Conservation (phyloP, 2,888 invertebrate genomes). For the Drosophila colorata region DNA sequence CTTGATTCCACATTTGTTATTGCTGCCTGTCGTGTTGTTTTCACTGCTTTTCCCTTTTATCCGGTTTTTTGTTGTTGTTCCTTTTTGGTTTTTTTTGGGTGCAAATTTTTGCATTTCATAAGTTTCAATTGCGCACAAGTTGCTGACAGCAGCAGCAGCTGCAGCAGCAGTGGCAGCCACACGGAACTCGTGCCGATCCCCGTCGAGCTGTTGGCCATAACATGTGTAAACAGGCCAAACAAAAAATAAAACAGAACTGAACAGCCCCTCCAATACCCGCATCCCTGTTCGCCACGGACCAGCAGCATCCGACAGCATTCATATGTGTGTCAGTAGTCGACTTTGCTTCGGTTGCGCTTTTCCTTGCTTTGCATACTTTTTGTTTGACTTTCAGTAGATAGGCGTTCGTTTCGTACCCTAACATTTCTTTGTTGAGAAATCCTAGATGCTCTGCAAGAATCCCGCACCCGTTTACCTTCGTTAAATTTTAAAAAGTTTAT, state of each 20-base stretch:
- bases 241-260: constrained; percentile 1
- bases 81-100: constrained; percentile 19
- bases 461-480: too few species aligned
- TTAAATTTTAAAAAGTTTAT: too few species aligned
- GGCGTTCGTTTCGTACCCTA: constrained; percentile 13
- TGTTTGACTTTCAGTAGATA: constrained; percentile 35
- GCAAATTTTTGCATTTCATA: constrained; percentile 70
- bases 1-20: constrained; percentile 65
- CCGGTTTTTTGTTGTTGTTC: background rate
- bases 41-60: constrained; percentile 10
- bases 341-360: constrained; percentile 53
- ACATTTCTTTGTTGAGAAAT: background rate
- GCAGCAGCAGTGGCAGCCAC: constrained; percentile 22
- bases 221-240: constrained; percentile 71
- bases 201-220: constrained; percentile 62
- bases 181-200: constrained; percentile 28
- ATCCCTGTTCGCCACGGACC: background rate
- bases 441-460: background rate
- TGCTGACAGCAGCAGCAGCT: constrained; percentile 68
- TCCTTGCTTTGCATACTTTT: constrained; percentile 35
- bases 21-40: constrained; percentile 40
- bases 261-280: too few species aligned
- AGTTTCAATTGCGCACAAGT: constrained; percentile 78
- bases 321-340: constrained; percentile 72
- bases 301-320: constrained; percentile 53